Conservation (phyloP, 2,797 vertebrate species). For the Erethizon dorsatum region DNA sequence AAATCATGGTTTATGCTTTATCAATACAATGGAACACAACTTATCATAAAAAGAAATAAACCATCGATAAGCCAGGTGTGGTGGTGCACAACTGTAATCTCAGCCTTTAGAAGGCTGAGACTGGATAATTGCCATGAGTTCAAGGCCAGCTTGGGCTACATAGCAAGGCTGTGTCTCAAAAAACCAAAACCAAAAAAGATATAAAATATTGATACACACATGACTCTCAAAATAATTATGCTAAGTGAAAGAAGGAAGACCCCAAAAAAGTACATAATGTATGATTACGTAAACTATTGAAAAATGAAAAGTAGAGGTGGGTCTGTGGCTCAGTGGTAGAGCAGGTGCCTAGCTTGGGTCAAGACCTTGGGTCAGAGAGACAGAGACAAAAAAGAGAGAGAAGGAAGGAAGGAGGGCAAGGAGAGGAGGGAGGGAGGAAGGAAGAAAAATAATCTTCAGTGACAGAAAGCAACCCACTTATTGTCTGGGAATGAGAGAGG, state of each 20-base stretch:
- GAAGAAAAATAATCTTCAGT: neutral
- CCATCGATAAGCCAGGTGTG: neutral
- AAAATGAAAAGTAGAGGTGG: neutral
- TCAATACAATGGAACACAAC: neutral
- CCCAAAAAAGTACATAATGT: neutral
- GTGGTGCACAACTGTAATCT: neutral
- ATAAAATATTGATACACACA: neutral
- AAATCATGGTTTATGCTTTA: neutral
- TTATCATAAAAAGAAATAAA: neutral
- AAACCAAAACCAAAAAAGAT: neutral
- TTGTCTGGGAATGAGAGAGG: neutral
- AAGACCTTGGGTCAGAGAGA: neutral
- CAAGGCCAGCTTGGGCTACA: neutral
- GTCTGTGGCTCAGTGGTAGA: neutral
- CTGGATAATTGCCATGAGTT: neutral
- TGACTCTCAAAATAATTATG: conserved; percentile 59
- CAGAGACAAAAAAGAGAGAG: neutral
- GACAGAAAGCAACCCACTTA: neutral
- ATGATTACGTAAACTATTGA: neutral
- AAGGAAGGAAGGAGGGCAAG: neutral
- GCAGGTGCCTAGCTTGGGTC: neutral
- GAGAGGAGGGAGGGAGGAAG: neutral
- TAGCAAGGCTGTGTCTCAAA: neutral
- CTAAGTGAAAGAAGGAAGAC: neutral
- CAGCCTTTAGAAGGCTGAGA: neutral